Base-by-base conservation (phyloP, 2,888 invertebrate species). In the Limenitis camilla region DNA sequence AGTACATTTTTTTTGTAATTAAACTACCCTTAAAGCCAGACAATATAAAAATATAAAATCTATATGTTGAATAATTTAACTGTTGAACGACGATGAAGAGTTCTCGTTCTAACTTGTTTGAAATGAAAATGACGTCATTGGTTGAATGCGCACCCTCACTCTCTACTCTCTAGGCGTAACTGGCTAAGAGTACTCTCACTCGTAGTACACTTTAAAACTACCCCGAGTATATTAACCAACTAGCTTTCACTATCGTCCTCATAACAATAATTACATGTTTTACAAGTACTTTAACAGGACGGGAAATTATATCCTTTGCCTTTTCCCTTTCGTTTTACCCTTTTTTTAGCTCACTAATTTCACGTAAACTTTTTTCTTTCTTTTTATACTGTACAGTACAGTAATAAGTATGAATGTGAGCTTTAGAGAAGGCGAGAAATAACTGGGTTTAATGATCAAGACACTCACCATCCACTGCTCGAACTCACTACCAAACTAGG, bases 141-240 rank as follows among this genome's bases (percentile, higher is more conserved):
- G 81, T 76, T 72, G 75, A 72, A 75, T 78, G 76, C 81, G 72
- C 81, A 77, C 82, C 82, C 82, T 54, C 56, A 57, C 63, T 63
- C 64, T 64, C 61, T 19, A 19, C 19, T n/a, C 49, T 64, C 58
- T 61, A 59, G 56, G 60, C 56, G 59, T 58, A 57, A 59, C 59
- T 62, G 58, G 56, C 59, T 56, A 61, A 59, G 60, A 56, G 56
- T 53, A 56, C 56, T 48, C 59, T 55, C 41, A 48, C 33, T 30
- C 42, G 42, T 45, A 59, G 58, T 54, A 55, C 58, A 61, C 60
- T 58, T 56, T 50, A 53, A 49, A 58, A 64, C 60, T 61, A 52
- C 57, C 51, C 40, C 29, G 38, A 50, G 47, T 48, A 52, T 56
- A 59, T 57, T 52, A 59, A 49, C 52, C 50, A 52, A 43, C 57